Base-by-base conservation (phyloP, 2,888 invertebrate genomes). In the Adelphocoris suturalis region DNA sequence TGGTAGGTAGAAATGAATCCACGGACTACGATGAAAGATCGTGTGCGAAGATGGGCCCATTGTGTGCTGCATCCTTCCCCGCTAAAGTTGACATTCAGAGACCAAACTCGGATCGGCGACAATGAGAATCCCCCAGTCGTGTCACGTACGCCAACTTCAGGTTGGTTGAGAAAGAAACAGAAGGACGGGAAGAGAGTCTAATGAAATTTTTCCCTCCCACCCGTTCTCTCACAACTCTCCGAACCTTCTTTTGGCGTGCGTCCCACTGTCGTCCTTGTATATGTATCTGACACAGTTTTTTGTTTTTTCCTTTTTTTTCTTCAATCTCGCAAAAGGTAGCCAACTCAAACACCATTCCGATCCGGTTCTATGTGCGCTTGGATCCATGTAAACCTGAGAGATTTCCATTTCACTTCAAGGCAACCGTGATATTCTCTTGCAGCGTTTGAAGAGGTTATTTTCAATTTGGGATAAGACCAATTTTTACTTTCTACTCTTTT, bases 101-200 rank as follows among this genome's bases (percentile, higher is more conserved):
- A 16, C 86, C 86, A 19, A n/a, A 46, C 46, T 47, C 68, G 61
- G 52, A 85, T 75, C 75, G 19, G 48, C 75, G 86, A 75, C 86
- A 86, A 86, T 75, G 75, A 47, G 37, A 46, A 86, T 78, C 80
- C n/a, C 13, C 52, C 7, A 88, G 78, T 88, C 80, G 23, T 52
- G 78, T 88, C 88, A 88, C 88, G 88, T 78, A 55, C 57, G 19
- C 78, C 88, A 52, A 88, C 88, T 88, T 88, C 88, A 88, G 88
- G 88, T 88, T 52, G 78, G 52, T n/a, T 16, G 76, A 52, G 27
- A 68, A 86, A 88, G 80, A 88, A 88, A 88, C 48, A 88, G 88
- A n/a, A 61, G 80, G 78, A 88, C 55, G 78, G 28, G 80, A 87
- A 76, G 80, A 76, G 80, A 78, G 82, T 48, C 80, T 88, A 88